phyloP scores from a whole-genome alignment of 1,140 invertebrate genomes.

The Anastrepha obliqua region DNA sequence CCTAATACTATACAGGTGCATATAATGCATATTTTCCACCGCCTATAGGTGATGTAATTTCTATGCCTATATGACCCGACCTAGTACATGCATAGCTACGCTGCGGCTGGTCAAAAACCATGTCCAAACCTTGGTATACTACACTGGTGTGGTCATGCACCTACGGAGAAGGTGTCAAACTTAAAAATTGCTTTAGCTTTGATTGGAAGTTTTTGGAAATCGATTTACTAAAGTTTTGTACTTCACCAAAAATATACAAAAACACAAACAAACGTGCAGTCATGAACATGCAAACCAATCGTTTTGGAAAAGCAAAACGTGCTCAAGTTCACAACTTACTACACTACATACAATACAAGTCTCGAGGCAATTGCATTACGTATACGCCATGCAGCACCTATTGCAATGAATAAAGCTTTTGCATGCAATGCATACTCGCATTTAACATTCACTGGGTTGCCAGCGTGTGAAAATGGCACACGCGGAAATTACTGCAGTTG shows the following conservation, averaged over 20 bases:
- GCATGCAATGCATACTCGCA: neutral
- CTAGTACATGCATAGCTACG: neutral
- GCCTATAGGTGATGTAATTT: neutral
- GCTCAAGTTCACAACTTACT: neutral
- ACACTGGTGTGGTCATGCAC: neutral
- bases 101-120: neutral
- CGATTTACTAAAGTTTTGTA: constrained; percentile 39
- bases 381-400: constrained; percentile 32
- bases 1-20: neutral
- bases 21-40: neutral
- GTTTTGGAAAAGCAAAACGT: neutral
- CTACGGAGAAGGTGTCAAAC: constrained; percentile 15
- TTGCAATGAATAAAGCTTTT: neutral
- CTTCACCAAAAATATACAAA: neutral
- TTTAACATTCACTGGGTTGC: neutral
- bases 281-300: neutral
- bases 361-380: neutral
- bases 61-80: neutral
- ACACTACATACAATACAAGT: neutral
- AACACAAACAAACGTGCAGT: neutral
- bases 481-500: neutral
- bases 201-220: constrained; percentile 45
- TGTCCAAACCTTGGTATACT: neutral
- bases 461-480: neutral
- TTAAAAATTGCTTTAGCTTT: constrained; percentile 51